phyloP scores from a whole-genome alignment of 1,140 invertebrate species.

The Cyclargus thomasi region DNA sequence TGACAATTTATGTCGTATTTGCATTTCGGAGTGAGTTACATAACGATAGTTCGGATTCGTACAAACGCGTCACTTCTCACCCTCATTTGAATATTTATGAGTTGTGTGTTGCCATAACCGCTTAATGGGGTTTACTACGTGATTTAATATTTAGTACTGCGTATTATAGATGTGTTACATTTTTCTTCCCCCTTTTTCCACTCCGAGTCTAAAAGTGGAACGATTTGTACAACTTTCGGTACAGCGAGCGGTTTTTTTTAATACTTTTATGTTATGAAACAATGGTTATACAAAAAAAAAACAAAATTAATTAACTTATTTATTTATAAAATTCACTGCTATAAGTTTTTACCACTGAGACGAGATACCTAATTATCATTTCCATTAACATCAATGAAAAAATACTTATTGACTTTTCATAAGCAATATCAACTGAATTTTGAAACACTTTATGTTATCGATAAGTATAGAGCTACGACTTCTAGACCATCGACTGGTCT shows the following conservation, averaged over 20 bases:
- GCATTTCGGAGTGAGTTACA: slow-evolving; percentile 47
- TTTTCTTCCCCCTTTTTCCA: background rate
- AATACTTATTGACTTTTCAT: too few relatives aligned
- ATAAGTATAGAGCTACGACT: too few relatives aligned
- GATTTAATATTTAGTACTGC: background rate
- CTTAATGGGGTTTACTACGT: background rate
- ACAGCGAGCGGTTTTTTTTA: background rate
- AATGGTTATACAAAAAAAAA: too few relatives aligned
- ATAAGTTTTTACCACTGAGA: too few relatives aligned
- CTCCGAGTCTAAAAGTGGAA: background rate
- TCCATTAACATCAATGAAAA: too few relatives aligned
- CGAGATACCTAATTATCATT: too few relatives aligned
- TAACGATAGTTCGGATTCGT: slow-evolving; percentile 21
- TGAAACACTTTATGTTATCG: too few relatives aligned
- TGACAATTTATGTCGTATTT: slow-evolving; percentile 65
- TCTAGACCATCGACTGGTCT: too few relatives aligned
- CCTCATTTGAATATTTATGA: slow-evolving; percentile 15
- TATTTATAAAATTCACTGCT: too few relatives aligned
- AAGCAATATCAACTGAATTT: too few relatives aligned
- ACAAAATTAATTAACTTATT: too few relatives aligned
- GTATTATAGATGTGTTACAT: background rate
- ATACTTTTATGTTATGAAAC: too few relatives aligned
- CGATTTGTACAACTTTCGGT: background rate
- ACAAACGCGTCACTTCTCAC: slow-evolving; percentile 19
- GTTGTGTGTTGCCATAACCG: background rate